These are phyloP conservation scores for Entomyzon cyanotis DNA, from an alignment of 2,113 vertebrate genomes.

Conservation along the genomic window DNA sequence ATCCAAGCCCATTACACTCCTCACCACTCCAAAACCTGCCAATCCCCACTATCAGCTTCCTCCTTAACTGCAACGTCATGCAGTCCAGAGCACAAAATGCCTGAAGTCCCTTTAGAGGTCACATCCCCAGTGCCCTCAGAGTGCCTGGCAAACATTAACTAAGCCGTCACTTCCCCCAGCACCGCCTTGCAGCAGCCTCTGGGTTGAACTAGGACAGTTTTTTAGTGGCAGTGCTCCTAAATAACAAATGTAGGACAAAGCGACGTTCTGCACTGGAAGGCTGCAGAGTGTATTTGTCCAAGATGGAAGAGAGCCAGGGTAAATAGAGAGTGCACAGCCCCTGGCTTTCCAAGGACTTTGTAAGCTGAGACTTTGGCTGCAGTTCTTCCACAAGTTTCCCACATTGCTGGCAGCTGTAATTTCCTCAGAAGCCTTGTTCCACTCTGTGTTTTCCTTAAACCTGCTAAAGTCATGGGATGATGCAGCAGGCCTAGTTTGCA, in stretches of 20 bases:
- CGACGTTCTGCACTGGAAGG: background rate
- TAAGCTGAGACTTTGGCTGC: background rate
- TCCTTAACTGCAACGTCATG: background rate
- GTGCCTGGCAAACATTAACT: slow-evolving; percentile 1
- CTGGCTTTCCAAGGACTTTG: background rate
- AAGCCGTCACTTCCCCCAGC: background rate
- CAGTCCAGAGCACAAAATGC: background rate
- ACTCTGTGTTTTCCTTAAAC: background rate
- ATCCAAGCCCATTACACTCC: background rate
- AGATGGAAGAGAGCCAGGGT: background rate
- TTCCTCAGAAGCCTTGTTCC: background rate
- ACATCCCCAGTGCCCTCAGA: background rate
- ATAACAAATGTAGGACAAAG: background rate
- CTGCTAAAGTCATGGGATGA: background rate
- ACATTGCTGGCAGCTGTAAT: background rate
- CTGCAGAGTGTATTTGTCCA: background rate
- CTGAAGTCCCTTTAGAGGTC: background rate
- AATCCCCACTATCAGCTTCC: background rate
- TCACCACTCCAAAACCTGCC: background rate
- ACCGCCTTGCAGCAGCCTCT: background rate
- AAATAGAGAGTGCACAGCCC: background rate
- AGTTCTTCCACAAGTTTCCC: background rate
- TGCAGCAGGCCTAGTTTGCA: background rate
- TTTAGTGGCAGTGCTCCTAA: background rate
- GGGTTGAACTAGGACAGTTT: background rate